Conservation (phyloP, 2,888 invertebrate genomes). For the Acronicta leporina region DNA sequence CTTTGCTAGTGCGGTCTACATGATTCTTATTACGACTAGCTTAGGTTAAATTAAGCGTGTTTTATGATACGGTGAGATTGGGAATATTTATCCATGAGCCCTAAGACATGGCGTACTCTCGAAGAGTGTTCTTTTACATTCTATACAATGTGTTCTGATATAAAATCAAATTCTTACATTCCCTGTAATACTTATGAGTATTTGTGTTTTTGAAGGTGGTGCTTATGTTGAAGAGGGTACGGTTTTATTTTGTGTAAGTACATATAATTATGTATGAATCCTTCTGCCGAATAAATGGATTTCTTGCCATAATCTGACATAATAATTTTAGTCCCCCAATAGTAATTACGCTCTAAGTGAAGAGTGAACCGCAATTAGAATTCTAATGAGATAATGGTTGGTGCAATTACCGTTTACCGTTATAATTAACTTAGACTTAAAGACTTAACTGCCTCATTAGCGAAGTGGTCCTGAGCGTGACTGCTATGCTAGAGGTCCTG, state of each 20-base stretch:
- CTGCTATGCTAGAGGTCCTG: too few relatives aligned
- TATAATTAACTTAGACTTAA: too few relatives aligned
- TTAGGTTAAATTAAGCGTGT: conserved; percentile 24
- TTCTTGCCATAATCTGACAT: too few relatives aligned
- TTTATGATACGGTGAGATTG: background rate
- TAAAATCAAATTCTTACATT: conserved; percentile 45
- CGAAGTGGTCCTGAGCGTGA: too few relatives aligned
- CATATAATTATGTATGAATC: background rate
- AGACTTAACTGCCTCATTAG: too few relatives aligned
- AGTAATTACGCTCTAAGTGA: background rate
- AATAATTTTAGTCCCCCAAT: background rate
- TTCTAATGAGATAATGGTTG: too few relatives aligned
- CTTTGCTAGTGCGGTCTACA: background rate
- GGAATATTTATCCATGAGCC: conserved; percentile 33
- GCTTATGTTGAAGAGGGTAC: conserved; percentile 6
- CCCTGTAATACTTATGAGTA: conserved; percentile 17
- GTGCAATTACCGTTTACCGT: too few relatives aligned
- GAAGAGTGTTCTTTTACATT: conserved; percentile 48
- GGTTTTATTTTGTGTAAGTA: conserved; percentile 2
- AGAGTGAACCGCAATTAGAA: too few relatives aligned
- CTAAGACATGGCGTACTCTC: conserved; percentile 35
- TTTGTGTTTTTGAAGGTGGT: conserved; percentile 5
- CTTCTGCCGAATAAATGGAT: too few relatives aligned
- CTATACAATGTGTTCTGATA: conserved; percentile 38
- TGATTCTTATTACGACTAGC: conserved; percentile 7